Evolutionary conservation across 1,140 invertebrate genomes (phyloP).

Genomic region (Drosophila guanche): DNA sequence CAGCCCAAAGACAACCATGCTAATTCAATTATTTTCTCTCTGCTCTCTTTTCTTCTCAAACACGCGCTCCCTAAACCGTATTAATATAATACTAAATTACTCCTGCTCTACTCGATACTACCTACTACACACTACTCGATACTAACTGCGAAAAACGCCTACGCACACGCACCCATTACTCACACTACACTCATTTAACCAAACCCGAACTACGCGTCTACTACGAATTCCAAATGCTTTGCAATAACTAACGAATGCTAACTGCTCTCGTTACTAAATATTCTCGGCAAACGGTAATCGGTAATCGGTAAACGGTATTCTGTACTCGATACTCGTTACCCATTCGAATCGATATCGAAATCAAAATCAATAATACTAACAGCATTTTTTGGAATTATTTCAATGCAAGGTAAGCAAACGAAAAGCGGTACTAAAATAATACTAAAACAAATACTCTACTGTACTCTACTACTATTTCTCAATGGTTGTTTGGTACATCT

Average conservation of each 20-base stretch:
- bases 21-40: slow-evolving; percentile 83
- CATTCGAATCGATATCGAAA: slow-evolving; percentile 45
- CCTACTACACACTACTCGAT: slow-evolving; percentile 35
- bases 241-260: slow-evolving; percentile 65
- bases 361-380: slow-evolving; percentile 84
- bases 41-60: slow-evolving; percentile 82
- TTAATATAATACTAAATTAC: slow-evolving; percentile 60
- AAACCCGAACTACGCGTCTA: slow-evolving; percentile 23
- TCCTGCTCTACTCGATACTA: slow-evolving; percentile 70
- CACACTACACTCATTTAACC: slow-evolving; percentile 13
- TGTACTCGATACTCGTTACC: slow-evolving; percentile 57
- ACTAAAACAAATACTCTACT: slow-evolving; percentile 62
- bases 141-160: slow-evolving; percentile 38
- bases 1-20: slow-evolving; percentile 69
- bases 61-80: slow-evolving; percentile 69
- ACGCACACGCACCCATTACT: slow-evolving; percentile 33
- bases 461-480: slow-evolving; percentile 62
- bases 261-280: slow-evolving; percentile 46
- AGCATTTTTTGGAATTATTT: slow-evolving; percentile 99
- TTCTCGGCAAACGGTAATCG: slow-evolving; percentile 26
- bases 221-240: slow-evolving; percentile 68
- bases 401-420: slow-evolving; percentile 95
- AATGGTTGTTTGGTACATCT: slow-evolving; percentile 85
- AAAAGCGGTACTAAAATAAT: slow-evolving; percentile 73
- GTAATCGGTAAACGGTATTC: slow-evolving; percentile 45